Base-by-base conservation (phyloP, 37 sponge, comb jelly and placozoan species). In the Dysidea cf. avara region DNA sequence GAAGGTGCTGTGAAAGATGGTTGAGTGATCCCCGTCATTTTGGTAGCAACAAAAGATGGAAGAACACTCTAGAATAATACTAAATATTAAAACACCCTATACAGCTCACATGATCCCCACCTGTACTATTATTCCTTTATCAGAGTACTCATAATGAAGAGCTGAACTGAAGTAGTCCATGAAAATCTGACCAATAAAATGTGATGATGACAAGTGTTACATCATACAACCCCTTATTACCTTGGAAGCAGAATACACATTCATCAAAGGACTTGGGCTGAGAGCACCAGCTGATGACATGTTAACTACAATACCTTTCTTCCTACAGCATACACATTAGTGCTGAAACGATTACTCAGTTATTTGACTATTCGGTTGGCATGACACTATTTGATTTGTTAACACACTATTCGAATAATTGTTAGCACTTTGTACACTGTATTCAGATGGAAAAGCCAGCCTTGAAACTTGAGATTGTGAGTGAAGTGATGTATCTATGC, bases 41-140 rank as follows among this genome's bases (percentile, higher is more conserved):
- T 38, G 4, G 83, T 87, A 50, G 68, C 73, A 54, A 87, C 83
- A 52, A 82, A 56, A 26, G 49, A 35, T 26, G 88, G 88, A 36
- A 25, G 21, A 7, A 87, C 83, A 46, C 30, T 39, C 79, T 86
- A n/a, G n/a, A n/a, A n/a, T n/a, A n/a, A n/a, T n/a, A n/a, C n/a
- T n/a, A n/a, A n/a, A n/a, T n/a, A n/a, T n/a, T n/a, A n/a, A n/a
- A n/a, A n/a, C n/a, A n/a, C n/a, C n/a, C n/a, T n/a, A n/a, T n/a
- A n/a, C n/a, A n/a, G n/a, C n/a, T n/a, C n/a, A n/a, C n/a, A n/a
- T n/a, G n/a, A 21, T 29, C 11, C 46, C 22, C 46, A 84, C 90
- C 71, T 91, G 87, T 14, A 86, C 75, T 53, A 91, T 81, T 55
- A 86, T 91, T 34, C 84, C 83, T 38, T 81, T 83, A 2, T 12